Percentiles rank a stretch among this genome's conserved stretches.
These are phyloP conservation scores for Sepioteuthis lessoniana DNA, from an alignment of 2,888 invertebrate species.

Conservation along the genomic window DNA sequence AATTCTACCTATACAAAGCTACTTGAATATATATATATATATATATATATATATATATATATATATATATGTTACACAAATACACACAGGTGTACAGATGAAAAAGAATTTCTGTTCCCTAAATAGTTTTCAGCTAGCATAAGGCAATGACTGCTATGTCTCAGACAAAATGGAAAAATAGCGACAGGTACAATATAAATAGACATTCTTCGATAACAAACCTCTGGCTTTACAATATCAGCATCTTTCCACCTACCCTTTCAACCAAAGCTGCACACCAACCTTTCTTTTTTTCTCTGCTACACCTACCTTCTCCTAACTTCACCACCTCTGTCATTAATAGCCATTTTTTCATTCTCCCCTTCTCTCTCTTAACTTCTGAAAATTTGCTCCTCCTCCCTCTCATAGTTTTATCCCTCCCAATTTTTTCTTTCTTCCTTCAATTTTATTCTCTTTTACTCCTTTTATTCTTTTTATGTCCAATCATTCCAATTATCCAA, in stretches of 20 bases:
- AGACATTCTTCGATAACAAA: conserved; percentile 9
- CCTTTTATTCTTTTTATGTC: too few relatives aligned
- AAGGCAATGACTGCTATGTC: background rate
- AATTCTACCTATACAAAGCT: too few relatives aligned
- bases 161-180: conserved; percentile 33
- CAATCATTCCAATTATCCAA: too few relatives aligned
- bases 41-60: background rate
- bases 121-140: background rate
- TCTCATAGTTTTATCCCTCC: background rate
- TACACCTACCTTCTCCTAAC: background rate
- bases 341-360: conserved; percentile 16
- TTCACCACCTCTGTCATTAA: background rate
- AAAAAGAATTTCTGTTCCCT: background rate
- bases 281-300: background rate
- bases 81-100: background rate
- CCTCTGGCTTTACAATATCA: conserved; percentile 21
- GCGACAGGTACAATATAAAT: background rate
- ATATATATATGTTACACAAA: background rate
- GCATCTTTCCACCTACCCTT: background rate
- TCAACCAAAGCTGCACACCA: background rate
- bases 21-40: background rate
- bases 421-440: background rate
- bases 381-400: background rate
- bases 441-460: background rate
- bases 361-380: background rate